Percentiles rank a stretch among this genome's conserved stretches.
These are phyloP conservation scores for Sardina pilchardus DNA, from an alignment of 2,113 vertebrate species.

Conservation along the genomic window DNA sequence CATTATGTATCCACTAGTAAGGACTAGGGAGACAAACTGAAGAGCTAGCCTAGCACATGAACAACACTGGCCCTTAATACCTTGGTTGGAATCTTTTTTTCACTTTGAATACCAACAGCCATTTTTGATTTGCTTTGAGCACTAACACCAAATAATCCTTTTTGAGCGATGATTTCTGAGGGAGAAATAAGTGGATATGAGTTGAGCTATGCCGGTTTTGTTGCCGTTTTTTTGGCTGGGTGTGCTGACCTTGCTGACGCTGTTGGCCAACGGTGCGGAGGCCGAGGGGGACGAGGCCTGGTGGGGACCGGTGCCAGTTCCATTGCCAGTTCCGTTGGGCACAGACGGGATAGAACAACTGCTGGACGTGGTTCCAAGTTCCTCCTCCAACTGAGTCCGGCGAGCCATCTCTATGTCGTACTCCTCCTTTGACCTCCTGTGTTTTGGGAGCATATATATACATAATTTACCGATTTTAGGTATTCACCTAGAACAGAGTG, in stretches of 20 bases:
- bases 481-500: too few species aligned
- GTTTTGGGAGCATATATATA: constrained; percentile 65
- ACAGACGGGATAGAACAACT: constrained; percentile 51
- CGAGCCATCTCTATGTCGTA: constrained; percentile 81
- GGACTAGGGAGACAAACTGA: too few species aligned
- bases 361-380: constrained; percentile 63
- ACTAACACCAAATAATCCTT: background rate
- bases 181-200: background rate
- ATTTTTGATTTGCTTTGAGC: background rate
- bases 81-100: background rate
- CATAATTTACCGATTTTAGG: too few species aligned
- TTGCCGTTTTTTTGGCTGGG: background rate
- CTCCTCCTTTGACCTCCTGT: constrained; percentile 92
- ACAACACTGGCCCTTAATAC: background rate
- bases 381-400: constrained; percentile 53
- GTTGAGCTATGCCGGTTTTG: background rate
- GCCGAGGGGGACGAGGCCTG: constrained; percentile 22
- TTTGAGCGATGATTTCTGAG: background rate
- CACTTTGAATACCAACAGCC: background rate
- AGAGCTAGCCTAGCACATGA: too few species aligned
- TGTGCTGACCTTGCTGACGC: constrained; percentile 54
- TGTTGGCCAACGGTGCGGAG: constrained; percentile 30
- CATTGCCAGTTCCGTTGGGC: constrained; percentile 41
- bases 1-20: too few species aligned
- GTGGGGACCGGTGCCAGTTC: background rate